Evolutionary conservation across 2,113 vertebrate species (phyloP), one percentile per base, ranked within the genome.

Genomic region (Serinus canaria): DNA sequence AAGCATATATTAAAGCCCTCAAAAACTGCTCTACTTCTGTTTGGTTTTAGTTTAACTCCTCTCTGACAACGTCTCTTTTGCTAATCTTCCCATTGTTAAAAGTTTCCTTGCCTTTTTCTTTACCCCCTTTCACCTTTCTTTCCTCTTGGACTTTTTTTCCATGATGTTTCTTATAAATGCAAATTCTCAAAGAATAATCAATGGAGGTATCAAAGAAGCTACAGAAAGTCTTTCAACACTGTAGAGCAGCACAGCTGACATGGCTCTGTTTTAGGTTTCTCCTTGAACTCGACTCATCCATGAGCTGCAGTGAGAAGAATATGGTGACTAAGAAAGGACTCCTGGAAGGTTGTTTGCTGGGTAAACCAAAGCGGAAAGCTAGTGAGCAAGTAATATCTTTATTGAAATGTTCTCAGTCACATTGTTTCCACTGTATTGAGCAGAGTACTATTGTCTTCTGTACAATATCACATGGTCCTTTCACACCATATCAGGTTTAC

Each of bases 341-440:
- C 31, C 43, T 79, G 39, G 50, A 94, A 83, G 35, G 62, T 62
- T 6, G 2, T 21, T 86, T 72, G 21, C 33, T 7, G 16, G 33
- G 16, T 62, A 76, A 76, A 80, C 28, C 43, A 66, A 86, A 75
- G 47, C 33, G 47, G 16, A 43, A 31, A 73, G 62, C 20, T 39
- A 87, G 33, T 13, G 8, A 89, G 33, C 52, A 60, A 82, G 37
- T 47, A 91, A 30, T 80, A 59, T 39, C n/a, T 70, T 60, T 67
- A 64, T 59, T 79, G 43, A 94, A 79, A 79, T 33, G 18, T 28
- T 49, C 60, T 94, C 72, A 76, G 6, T 84, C 14, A 1, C 39
- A 39, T 67, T 83, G 35, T 79, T 82, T 88, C 64, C 72, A 87
- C 10, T 84, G 46, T 70, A 35, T 70, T 93, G 76, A 87, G 39